phyloP scores from a whole-genome alignment of 1,140 invertebrate species.

The Bombus balteatus region DNA sequence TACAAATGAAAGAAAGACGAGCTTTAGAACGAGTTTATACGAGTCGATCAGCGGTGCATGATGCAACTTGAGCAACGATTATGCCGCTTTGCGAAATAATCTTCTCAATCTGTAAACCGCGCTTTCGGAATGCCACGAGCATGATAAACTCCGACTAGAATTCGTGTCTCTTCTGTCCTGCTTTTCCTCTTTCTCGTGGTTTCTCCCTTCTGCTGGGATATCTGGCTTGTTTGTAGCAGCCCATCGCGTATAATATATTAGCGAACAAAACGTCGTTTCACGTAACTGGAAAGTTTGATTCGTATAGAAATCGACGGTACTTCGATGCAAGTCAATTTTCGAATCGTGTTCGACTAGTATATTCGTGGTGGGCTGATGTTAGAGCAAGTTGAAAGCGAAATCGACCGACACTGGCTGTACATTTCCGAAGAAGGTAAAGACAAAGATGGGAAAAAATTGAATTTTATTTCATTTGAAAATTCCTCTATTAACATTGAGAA shows the following conservation, averaged over 20 bases:
- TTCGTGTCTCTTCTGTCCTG: slow-evolving; percentile 19
- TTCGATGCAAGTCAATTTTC: background rate
- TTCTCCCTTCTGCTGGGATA: background rate
- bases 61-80: slow-evolving; percentile 17
- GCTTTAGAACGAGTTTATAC: slow-evolving; percentile 22
- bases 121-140: slow-evolving; percentile 8
- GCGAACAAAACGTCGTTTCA: background rate
- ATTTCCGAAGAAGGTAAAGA: background rate
- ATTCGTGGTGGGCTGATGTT: background rate
- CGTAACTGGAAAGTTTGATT: background rate
- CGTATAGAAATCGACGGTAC: background rate
- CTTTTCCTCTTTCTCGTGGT: slow-evolving; percentile 11
- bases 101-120: background rate
- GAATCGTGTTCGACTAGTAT: background rate
- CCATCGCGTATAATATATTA: background rate
- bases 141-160: slow-evolving; percentile 29
- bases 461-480: background rate
- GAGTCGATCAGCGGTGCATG: slow-evolving; percentile 18
- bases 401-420: background rate
- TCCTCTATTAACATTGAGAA: too few species aligned
- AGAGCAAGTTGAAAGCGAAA: too few species aligned
- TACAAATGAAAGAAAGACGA: background rate
- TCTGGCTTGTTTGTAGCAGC: background rate
- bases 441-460: background rate
- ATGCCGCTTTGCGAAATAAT: slow-evolving; percentile 31